phyloP scores from a whole-genome alignment of 2,113 vertebrate genomes.

The Sylvilagus bachmani region DNA sequence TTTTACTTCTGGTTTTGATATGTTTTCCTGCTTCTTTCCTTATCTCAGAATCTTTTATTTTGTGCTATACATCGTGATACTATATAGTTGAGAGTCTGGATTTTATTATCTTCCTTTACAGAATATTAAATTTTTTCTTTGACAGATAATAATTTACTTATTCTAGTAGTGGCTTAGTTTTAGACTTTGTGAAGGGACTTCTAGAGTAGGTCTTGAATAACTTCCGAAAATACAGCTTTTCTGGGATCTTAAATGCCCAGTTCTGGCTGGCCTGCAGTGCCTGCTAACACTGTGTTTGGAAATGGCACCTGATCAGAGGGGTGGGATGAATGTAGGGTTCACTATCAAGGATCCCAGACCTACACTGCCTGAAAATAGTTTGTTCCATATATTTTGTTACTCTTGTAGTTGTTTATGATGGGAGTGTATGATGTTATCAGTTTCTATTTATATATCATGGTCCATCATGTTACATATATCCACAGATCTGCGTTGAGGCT shows the following conservation, averaged over 20 bases:
- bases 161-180: neutral
- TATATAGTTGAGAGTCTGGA: neutral
- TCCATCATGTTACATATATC: neutral
- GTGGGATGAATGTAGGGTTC: neutral
- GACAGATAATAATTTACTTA: neutral
- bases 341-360: neutral
- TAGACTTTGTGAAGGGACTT: neutral
- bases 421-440: neutral
- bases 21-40: neutral
- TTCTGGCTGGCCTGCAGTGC: neutral
- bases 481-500: neutral
- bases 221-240: neutral
- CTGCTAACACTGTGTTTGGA: neutral
- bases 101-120: conserved; percentile 38
- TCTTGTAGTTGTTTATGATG: neutral
- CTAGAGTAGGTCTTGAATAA: neutral
- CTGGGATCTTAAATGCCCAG: neutral
- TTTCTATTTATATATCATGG: too few species aligned
- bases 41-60: neutral
- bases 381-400: neutral
- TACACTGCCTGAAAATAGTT: neutral
- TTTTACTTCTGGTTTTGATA: neutral
- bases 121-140: neutral
- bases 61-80: neutral
- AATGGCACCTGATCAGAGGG: neutral